phyloP scores from a whole-genome alignment of 2,888 invertebrate genomes.

The Ochropacha duplaris region DNA sequence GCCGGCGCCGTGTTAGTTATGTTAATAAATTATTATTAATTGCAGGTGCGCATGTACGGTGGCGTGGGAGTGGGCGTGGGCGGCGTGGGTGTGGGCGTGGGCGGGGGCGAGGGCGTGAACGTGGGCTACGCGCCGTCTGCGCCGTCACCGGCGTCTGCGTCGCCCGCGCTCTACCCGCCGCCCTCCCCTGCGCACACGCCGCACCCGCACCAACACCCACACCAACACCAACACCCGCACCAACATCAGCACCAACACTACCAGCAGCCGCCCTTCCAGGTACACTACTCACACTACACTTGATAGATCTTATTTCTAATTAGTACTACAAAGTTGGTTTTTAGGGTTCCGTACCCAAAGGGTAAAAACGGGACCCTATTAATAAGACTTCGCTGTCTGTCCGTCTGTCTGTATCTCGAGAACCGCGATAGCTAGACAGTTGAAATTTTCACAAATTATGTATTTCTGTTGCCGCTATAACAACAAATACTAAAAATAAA shows the following conservation, averaged over 20 bases:
- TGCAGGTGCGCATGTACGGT: conserved; percentile 86
- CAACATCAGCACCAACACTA: conserved; percentile 57
- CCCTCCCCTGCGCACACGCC: conserved; percentile 78
- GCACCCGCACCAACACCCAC: conserved; percentile 62
- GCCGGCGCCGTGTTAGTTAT: background rate
- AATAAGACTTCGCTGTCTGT: too few relatives aligned
- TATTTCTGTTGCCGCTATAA: too few relatives aligned
- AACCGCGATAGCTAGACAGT: too few relatives aligned
- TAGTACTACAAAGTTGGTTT: too few relatives aligned
- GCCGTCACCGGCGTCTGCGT: conserved; percentile 71
- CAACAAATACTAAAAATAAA: too few relatives aligned
- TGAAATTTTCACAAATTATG: too few relatives aligned
- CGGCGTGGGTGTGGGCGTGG: conserved; percentile 39
- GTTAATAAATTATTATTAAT: background rate
- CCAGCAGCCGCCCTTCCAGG: conserved; percentile 77
- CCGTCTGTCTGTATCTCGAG: too few relatives aligned
- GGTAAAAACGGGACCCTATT: too few relatives aligned
- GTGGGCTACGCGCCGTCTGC: conserved; percentile 65
- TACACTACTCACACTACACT: too few relatives aligned
- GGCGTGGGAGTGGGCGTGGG: conserved; percentile 43
- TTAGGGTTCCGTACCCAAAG: too few relatives aligned
- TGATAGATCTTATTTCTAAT: too few relatives aligned
- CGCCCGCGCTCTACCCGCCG: conserved; percentile 76
- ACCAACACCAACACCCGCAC: conserved; percentile 35
- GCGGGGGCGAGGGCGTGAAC: conserved; percentile 47